These are phyloP conservation scores for Toxotes jaculatrix DNA, from an alignment of 2,113 vertebrate species.

Conservation along the genomic window DNA sequence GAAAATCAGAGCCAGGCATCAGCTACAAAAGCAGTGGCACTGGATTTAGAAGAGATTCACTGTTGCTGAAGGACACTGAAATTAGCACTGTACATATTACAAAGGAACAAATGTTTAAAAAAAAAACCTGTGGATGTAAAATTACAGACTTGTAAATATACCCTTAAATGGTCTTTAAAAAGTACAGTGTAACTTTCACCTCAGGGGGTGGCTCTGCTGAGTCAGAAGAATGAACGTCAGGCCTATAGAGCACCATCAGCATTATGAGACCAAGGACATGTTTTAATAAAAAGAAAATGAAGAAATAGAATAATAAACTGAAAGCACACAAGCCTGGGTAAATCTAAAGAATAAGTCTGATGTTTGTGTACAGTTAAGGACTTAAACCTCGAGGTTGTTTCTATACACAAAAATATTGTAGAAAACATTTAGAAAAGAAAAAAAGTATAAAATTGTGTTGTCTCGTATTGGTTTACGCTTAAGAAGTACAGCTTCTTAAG, in stretches of 20 bases:
- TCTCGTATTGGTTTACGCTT: background rate
- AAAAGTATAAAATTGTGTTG: background rate
- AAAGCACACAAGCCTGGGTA: slow-evolving; percentile 23
- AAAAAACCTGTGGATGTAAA: slow-evolving; percentile 28
- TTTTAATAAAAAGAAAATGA: slow-evolving; percentile 61
- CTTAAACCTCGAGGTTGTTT: background rate
- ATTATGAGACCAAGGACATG: slow-evolving; percentile 61
- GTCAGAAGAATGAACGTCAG: slow-evolving; percentile 47
- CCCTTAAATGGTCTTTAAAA: slow-evolving; percentile 48
- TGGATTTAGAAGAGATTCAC: slow-evolving; percentile 2
- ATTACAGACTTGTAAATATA: slow-evolving; percentile 37
- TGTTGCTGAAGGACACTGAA: slow-evolving; percentile 25
- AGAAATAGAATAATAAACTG: slow-evolving; percentile 56
- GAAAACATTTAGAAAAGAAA: background rate
- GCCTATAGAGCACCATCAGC: slow-evolving; percentile 46
- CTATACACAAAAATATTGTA: background rate
- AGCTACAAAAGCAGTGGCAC: background rate
- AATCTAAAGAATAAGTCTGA: slow-evolving; percentile 19
- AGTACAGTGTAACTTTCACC: slow-evolving; percentile 43
- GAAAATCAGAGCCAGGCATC: background rate
- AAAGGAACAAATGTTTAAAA: slow-evolving; percentile 42
- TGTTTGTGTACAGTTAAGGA: slow-evolving; percentile 5
- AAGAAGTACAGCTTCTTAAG: background rate
- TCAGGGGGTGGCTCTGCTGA: slow-evolving; percentile 49
- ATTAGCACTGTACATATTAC: slow-evolving; percentile 13